A percentile compares a stretch with the other conserved stretches of the same genome.
These are phyloP conservation scores for Vireo altiloquus DNA, from an alignment of 2,113 vertebrate species.

Conservation along the genomic window DNA sequence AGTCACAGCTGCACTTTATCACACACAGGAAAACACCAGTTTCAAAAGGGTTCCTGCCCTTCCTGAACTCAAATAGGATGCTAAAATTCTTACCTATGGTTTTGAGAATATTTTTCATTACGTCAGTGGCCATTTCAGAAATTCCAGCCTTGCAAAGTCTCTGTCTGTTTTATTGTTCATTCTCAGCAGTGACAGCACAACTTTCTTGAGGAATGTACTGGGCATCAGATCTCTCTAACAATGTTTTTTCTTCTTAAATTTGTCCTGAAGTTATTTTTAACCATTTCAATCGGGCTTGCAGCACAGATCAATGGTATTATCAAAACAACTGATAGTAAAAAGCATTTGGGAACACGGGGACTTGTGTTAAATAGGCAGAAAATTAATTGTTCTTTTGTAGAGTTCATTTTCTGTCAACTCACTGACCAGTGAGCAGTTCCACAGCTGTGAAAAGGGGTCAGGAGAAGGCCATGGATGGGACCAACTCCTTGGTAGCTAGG, in stretches of 20 bases:
- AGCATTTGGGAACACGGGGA: neutral
- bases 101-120: neutral
- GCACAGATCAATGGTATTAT: neutral
- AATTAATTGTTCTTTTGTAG: neutral
- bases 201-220: neutral
- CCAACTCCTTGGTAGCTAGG: neutral
- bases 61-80: neutral
- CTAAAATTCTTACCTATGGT: neutral
- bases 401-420: neutral
- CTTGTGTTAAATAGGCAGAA: neutral
- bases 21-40: neutral
- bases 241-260: neutral
- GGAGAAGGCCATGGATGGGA: neutral
- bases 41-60: neutral
- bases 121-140: neutral
- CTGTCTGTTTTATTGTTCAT: neutral
- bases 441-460: neutral
- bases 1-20: neutral
- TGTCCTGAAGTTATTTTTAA: neutral
- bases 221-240: neutral
- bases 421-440: neutral
- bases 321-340: neutral
- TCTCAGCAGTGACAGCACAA: neutral
- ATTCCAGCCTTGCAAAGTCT: neutral
- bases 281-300: neutral